phyloP scores from a whole-genome alignment of 2,797 vertebrate species.

The Chiroxiphia lanceolata region DNA sequence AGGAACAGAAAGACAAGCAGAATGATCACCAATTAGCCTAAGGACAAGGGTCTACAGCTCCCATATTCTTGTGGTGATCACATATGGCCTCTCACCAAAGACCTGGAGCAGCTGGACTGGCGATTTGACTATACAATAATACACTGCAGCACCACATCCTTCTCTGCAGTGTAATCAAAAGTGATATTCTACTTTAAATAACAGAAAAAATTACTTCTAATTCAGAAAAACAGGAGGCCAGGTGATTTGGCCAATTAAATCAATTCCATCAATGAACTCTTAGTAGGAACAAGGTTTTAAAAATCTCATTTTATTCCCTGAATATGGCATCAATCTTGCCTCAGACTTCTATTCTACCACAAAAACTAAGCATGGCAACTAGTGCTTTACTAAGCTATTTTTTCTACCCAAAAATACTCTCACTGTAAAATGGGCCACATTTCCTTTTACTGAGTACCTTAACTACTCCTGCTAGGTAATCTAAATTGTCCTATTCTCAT shows the following conservation, averaged over 20 bases:
- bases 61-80: neutral
- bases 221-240: neutral
- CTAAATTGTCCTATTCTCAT: neutral
- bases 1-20: conserved; percentile 4
- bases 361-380: neutral
- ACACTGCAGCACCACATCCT: neutral
- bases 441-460: neutral
- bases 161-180: neutral
- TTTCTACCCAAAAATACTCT: neutral
- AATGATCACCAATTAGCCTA: conserved; percentile 15
- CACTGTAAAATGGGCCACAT: neutral
- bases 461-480: neutral
- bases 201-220: neutral
- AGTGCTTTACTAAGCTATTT: neutral
- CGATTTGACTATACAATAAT: neutral
- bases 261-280: neutral
- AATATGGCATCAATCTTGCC: neutral
- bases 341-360: neutral
- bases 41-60: neutral
- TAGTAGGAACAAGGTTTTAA: neutral
- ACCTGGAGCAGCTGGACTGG: neutral
- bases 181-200: neutral
- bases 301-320: neutral
- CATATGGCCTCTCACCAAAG: conserved; percentile 19
- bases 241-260: neutral